These are phyloP conservation scores for Cataglyphis hispanica DNA, from an alignment of 1,140 invertebrate species.

Conservation along the genomic window DNA sequence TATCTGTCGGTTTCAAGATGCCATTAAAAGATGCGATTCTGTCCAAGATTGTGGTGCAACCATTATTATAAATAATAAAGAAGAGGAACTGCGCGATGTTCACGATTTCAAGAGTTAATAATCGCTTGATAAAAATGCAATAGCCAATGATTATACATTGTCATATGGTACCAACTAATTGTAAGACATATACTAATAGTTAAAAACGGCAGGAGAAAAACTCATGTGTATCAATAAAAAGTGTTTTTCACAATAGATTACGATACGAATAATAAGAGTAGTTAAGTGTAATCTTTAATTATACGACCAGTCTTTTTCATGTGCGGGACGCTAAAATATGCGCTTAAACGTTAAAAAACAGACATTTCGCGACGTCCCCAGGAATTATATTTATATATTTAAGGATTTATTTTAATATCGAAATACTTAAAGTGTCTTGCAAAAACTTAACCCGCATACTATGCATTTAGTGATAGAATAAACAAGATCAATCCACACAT, in stretches of 20 bases:
- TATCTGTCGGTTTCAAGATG: slow-evolving; percentile 12
- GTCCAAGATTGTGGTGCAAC: background rate
- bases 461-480: slow-evolving; percentile 47
- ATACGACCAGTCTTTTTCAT: slow-evolving; percentile 85
- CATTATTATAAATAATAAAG: slow-evolving; percentile 54
- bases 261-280: slow-evolving; percentile 76
- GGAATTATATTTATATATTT: slow-evolving; percentile 74
- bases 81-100: slow-evolving; percentile 64
- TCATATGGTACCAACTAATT: slow-evolving; percentile 58
- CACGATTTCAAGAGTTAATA: slow-evolving; percentile 35
- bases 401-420: slow-evolving; percentile 68
- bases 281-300: slow-evolving; percentile 83
- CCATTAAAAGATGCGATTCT: slow-evolving; percentile 27
- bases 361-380: slow-evolving; percentile 71
- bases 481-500: slow-evolving; percentile 67
- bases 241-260: slow-evolving; percentile 65
- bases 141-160: slow-evolving; percentile 61
- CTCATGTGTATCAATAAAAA: slow-evolving; percentile 68
- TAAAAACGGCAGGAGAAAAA: slow-evolving; percentile 68
- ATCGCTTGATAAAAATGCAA: slow-evolving; percentile 66
- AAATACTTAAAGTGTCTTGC: slow-evolving; percentile 66
- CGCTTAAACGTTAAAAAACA: slow-evolving; percentile 73
- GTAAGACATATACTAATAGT: slow-evolving; percentile 64
- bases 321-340: slow-evolving; percentile 77
- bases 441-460: slow-evolving; percentile 63